Base-by-base conservation (phyloP, 2,888 invertebrate genomes). In the Apamea anceps region DNA sequence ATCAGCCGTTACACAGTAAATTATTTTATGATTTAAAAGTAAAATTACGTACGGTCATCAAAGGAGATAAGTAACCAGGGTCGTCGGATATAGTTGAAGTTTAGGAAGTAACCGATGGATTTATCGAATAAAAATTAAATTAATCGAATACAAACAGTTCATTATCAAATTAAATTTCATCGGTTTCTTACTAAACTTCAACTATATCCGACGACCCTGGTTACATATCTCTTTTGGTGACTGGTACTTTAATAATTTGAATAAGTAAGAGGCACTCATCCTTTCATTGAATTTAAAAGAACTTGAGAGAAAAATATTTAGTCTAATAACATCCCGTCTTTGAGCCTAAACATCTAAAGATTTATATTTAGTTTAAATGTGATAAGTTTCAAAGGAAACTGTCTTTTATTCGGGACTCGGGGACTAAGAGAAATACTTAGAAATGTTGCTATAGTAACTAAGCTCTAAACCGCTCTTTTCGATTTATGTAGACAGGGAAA, bases 211-310 rank as follows among this genome's bases (percentile, higher is more conserved):
- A 42, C 0, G 42, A 42, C 37, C 6, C 6, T 37, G 37, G 4
- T 37, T 37, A 37, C 37, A 3, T 37, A 37, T 37, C 37, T 42
- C 42, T 3, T 42, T 42, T 7, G 42, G 42, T 42, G 42, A 42
- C 37, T 5, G 37, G 37, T 37, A 37, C n/a, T 28, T 75, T 10
- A 51, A 12, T 75, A 5, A 75, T 82, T 80, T 75, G 28, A 51
- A 67, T 81, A 60, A 81, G 25, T 81, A 66, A 81, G 51, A 67
- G 28, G 28, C 37, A 42, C 42, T 81, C 25, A 18, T 80, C 2
- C 10, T 51, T 18, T 42, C 25, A 66, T 81, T 66, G 60, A 81
- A 74, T 67, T 74, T 67, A 32, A 25, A 66, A 62, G 8, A n/a
- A 51, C 12, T 81, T 51, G 21, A 42, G 48, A 60, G 37, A 42